phyloP scores from a whole-genome alignment of 2,797 vertebrate species.

The Typhlichthys eigenmanni region DNA sequence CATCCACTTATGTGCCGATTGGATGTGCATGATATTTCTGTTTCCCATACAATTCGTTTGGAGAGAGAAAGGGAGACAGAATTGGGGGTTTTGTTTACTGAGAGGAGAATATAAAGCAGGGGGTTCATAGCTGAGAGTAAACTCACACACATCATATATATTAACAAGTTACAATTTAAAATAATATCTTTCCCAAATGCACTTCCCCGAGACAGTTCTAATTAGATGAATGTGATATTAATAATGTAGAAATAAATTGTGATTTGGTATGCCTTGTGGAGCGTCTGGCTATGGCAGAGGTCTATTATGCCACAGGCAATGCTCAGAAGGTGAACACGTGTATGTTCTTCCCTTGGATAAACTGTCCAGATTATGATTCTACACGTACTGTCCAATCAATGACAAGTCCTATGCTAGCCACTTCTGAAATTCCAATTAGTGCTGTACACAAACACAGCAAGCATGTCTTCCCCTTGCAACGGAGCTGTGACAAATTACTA shows the following conservation, averaged over 20 bases:
- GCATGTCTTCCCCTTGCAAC: slow-evolving; percentile 16
- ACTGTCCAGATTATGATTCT: slow-evolving; percentile 41
- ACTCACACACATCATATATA: neutral
- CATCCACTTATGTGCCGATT: slow-evolving; percentile 36
- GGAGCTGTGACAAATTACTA: slow-evolving; percentile 8
- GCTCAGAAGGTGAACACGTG: slow-evolving; percentile 17
- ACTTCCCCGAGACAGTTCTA: slow-evolving; percentile 32
- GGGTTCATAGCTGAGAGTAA: neutral
- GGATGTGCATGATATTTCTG: slow-evolving; percentile 45
- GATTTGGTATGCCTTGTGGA: slow-evolving; percentile 27
- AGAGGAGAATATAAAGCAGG: too few species aligned
- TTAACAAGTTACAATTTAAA: slow-evolving; percentile 25
- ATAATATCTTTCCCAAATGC: slow-evolving; percentile 21
- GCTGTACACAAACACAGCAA: slow-evolving; percentile 15
- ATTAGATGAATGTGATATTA: slow-evolving; percentile 40
- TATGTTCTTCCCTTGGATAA: slow-evolving; percentile 22
- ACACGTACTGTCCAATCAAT: slow-evolving; percentile 33
- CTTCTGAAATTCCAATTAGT: slow-evolving; percentile 41
- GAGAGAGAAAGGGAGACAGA: slow-evolving; percentile 2
- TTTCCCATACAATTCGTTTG: slow-evolving; percentile 42
- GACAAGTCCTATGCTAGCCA: slow-evolving; percentile 18
- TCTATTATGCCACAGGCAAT: slow-evolving; percentile 32
- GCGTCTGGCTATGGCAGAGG: slow-evolving; percentile 30
- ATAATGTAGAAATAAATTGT: slow-evolving; percentile 27
- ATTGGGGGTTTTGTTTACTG: neutral